A percentile compares a stretch with the other conserved stretches of the same genome.
Conservation (phyloP, 2,113 vertebrate species). For the Pseudopodoces humilis region DNA sequence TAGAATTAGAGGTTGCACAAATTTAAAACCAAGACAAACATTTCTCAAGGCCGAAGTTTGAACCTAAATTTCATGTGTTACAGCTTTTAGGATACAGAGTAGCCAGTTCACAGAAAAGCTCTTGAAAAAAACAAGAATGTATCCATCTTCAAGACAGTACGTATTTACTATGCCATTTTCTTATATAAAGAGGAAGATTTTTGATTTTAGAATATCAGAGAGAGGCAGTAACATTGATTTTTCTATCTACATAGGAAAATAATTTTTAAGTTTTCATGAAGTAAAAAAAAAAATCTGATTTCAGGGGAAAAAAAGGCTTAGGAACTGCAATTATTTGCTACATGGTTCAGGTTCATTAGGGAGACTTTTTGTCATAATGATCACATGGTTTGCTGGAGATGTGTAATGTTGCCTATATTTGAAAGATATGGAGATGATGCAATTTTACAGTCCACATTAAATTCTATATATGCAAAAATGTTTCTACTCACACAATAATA, state of each 20-base stretch:
- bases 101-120: not conserved
- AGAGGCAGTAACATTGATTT: not conserved
- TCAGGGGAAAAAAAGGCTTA: not conserved
- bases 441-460: not conserved
- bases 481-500: not conserved
- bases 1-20: not conserved
- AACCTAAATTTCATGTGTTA: not conserved
- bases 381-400: not conserved
- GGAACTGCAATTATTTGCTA: not conserved
- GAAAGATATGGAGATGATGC: not conserved
- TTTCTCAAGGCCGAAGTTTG: not conserved
- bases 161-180: not conserved
- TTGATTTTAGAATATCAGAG: not conserved
- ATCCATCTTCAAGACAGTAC: not conserved
- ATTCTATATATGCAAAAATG: not conserved
- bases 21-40: not conserved
- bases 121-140: not conserved
- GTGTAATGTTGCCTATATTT: not conserved
- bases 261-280: not conserved
- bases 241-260: not conserved
- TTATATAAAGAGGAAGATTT: not conserved
- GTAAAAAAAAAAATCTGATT: not conserved
- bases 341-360: not conserved
- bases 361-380: not conserved
- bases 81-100: not conserved